Conservation (phyloP, 2,888 invertebrate species). For the Adelognathus sp. region DNA sequence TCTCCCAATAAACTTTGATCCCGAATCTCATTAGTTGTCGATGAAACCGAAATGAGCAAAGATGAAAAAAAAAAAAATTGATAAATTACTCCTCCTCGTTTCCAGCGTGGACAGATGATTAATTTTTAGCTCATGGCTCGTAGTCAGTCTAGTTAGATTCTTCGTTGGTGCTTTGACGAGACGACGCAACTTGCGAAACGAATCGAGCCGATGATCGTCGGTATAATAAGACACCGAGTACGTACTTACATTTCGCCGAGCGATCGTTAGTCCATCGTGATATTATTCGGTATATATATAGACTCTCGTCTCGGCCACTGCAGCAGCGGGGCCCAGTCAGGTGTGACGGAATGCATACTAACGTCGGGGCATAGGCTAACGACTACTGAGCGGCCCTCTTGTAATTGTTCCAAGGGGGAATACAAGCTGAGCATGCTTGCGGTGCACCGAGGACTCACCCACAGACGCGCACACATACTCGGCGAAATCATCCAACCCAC, state of each 20-base stretch:
- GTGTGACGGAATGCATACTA: slow-evolving; percentile 78
- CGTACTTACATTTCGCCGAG: slow-evolving; percentile 57
- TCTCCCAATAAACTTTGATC: too few species aligned
- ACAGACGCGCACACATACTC: not conserved
- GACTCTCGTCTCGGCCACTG: slow-evolving; percentile 56
- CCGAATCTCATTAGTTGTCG: too few species aligned
- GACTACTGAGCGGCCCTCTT: slow-evolving; percentile 75
- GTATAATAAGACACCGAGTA: slow-evolving; percentile 56
- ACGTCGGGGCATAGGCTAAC: slow-evolving; percentile 78
- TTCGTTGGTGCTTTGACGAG: slow-evolving; percentile 19
- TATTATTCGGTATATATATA: slow-evolving; percentile 20
- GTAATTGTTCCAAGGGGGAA: slow-evolving; percentile 74
- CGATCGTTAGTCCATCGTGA: slow-evolving; percentile 56
- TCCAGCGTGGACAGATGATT: not conserved
- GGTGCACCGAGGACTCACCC: not conserved
- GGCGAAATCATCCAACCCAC: slow-evolving; percentile 5
- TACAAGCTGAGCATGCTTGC: not conserved
- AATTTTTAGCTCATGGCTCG: slow-evolving; percentile 9
- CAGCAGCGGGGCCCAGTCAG: slow-evolving; percentile 71
- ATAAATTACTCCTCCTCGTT: not conserved
- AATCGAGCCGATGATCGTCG: slow-evolving; percentile 53
- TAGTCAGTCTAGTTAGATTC: not conserved
- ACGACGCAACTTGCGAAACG: slow-evolving; percentile 52
- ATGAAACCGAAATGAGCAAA: too few species aligned
- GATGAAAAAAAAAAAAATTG: not conserved